Conservation (phyloP, 2,888 invertebrate species). For the Nephrotoma flavescens region DNA sequence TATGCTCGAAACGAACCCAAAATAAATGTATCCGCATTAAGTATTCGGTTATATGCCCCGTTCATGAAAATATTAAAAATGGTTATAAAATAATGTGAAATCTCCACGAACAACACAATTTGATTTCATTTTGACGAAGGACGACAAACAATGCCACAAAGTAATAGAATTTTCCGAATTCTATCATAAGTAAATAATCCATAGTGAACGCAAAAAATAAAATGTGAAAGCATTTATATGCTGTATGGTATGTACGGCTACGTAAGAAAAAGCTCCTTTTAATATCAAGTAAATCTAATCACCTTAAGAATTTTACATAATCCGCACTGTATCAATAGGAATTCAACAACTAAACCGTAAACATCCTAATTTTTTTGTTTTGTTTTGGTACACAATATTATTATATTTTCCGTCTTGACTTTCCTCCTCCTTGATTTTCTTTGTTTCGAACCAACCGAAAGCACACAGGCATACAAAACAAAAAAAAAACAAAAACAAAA, state of each 20-base stretch:
- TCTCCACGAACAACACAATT: too few species aligned
- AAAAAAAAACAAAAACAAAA: neutral
- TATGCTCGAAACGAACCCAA: too few species aligned
- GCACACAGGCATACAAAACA: neutral
- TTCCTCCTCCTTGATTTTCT: neutral
- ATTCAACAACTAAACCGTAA: neutral
- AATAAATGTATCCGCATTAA: too few species aligned
- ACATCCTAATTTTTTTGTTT: neutral
- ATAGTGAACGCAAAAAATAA: neutral
- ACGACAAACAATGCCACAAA: neutral
- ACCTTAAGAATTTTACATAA: neutral
- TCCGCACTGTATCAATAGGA: neutral
- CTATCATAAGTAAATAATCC: neutral
- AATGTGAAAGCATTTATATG: neutral
- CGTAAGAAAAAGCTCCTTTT: neutral
- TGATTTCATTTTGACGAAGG: too few species aligned
- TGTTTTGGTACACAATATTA: neutral
- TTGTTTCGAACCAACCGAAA: neutral
- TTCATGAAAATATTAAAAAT: too few species aligned
- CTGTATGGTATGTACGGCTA: too few species aligned
- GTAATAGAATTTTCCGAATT: neutral
- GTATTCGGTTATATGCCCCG: too few species aligned
- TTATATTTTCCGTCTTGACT: neutral
- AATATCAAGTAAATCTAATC: neutral
- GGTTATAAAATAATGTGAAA: too few species aligned